Percentiles rank a stretch among this genome's conserved stretches.
Evolutionary conservation across 2,113 vertebrate species (phyloP).

Genomic region (Trinectes maculatus): DNA sequence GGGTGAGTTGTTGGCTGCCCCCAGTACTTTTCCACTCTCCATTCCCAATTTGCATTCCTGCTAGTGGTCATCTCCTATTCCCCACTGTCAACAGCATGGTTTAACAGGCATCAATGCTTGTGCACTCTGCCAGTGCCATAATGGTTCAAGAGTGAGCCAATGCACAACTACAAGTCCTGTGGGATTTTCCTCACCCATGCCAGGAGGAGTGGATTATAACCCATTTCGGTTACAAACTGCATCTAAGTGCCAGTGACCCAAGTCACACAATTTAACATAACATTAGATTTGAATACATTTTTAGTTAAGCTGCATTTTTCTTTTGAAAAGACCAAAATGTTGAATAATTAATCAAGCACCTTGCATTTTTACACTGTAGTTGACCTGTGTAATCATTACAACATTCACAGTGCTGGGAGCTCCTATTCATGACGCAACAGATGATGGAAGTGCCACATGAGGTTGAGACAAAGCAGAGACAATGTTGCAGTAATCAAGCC

Average conservation of each 20-base stretch:
- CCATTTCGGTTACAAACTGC: neutral
- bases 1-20: neutral
- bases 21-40: conserved; percentile 68
- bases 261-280: fast-evolving
- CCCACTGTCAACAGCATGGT: conserved; percentile 50
- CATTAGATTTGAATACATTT: too few species aligned
- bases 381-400: conserved; percentile 26
- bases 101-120: conserved; percentile 23
- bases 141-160: conserved; percentile 16
- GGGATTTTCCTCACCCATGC: conserved; percentile 60
- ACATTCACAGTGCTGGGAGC: conserved; percentile 26
- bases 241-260: conserved; percentile 7
- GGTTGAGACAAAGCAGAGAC: conserved; percentile 18
- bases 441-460: neutral
- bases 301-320: too few species aligned
- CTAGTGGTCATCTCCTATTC: conserved; percentile 44
- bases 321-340: neutral
- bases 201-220: conserved; percentile 1
- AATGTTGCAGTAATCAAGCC: conserved; percentile 30
- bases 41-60: conserved; percentile 46
- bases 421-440: conserved; percentile 10
- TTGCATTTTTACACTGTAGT: neutral
- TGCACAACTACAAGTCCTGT: conserved; percentile 57
- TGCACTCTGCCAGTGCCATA: conserved; percentile 23
- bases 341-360: conserved; percentile 13